Percentiles rank a stretch among this genome's conserved stretches.
Conservation (phyloP, 2,888 invertebrate species). For the Cyaniris semiargus region DNA sequence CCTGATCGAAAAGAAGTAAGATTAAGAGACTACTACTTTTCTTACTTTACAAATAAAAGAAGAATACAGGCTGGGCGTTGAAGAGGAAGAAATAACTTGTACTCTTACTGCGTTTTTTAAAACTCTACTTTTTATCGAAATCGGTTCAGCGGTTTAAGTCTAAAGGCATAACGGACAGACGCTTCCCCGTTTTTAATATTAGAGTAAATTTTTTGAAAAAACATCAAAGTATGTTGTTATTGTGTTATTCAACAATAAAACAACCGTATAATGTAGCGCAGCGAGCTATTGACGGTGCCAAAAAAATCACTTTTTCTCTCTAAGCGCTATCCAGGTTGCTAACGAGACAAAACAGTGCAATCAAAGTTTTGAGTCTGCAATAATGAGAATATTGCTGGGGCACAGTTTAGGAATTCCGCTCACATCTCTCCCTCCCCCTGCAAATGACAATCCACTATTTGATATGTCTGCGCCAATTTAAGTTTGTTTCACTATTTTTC, state of each 20-base stretch:
- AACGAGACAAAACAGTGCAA: conserved; percentile 18
- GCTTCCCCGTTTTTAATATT: too few relatives aligned
- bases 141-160: too few relatives aligned
- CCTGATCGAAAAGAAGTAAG: too few relatives aligned
- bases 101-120: too few relatives aligned
- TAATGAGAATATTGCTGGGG: conserved; percentile 21
- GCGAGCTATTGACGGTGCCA: background rate
- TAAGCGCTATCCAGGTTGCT: background rate
- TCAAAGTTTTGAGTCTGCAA: conserved; percentile 20
- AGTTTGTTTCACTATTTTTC: conserved; percentile 18
- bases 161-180: too few relatives aligned
- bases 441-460: conserved; percentile 4
- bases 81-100: background rate
- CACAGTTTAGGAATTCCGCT: conserved; percentile 14
- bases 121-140: too few relatives aligned
- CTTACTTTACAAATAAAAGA: too few relatives aligned
- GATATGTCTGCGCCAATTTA: conserved; percentile 21
- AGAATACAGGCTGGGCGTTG: too few relatives aligned
- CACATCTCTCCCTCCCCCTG: background rate
- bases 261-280: background rate
- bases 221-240: background rate
- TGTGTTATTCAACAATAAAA: background rate
- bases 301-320: background rate
- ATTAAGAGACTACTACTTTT: too few relatives aligned
- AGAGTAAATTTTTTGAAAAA: too few relatives aligned